phyloP scores from a whole-genome alignment of 64 coral and sea anemone genomes.

The Trachythela sp. region DNA sequence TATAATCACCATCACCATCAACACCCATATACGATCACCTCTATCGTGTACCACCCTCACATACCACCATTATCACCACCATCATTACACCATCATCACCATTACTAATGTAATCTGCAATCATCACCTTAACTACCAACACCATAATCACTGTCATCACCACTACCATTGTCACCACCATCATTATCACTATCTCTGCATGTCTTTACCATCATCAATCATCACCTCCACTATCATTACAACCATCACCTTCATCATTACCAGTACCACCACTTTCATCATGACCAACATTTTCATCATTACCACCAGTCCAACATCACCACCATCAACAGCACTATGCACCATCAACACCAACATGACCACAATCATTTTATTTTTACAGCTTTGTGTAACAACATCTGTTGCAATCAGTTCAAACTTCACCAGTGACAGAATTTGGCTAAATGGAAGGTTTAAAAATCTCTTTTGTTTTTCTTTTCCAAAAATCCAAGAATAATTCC shows the following conservation, averaged over 20 bases:
- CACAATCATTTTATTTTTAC: neutral
- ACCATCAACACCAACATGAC: neutral
- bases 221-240: neutral
- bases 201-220: no score
- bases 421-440: conserved; percentile 68
- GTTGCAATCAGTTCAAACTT: conserved; percentile 69
- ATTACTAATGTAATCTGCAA: no score
- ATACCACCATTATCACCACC: no score
- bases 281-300: neutral
- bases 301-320: no score
- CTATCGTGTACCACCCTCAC: no score
- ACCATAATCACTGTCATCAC: no score
- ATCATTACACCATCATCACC: no score
- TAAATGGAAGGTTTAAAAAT: conserved; percentile 69
- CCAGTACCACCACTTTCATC: neutral
- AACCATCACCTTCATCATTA: no score
- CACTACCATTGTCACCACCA: neutral
- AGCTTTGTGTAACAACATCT: conserved; percentile 83
- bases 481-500: neutral
- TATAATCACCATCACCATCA: no score
- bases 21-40: no score
- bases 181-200: neutral
- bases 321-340: neutral
- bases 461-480: neutral
- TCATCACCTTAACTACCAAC: no score